Base-by-base conservation (phyloP, 2,888 invertebrate species). In the Eristalis pertinax region DNA sequence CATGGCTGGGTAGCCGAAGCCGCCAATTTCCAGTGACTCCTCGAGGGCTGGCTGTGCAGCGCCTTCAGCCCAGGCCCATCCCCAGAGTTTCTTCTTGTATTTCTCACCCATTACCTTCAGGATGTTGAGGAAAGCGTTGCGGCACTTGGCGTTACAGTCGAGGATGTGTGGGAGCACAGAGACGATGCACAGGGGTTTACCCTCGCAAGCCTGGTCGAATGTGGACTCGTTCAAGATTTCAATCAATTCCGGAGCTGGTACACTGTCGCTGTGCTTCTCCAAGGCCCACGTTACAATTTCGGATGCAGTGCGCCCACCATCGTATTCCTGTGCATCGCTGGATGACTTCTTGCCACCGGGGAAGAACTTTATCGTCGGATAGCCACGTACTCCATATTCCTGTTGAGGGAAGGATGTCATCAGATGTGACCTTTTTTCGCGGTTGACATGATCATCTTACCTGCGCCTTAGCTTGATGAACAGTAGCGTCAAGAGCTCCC, bases 1-100 rank as follows among this genome's bases (percentile, higher is more conserved):
- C 96, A 99, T 96, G 0, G 99, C 99, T 1, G 99, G 99, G 93
- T 99, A 99, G 11, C 99, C 99, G 93, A 99, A 99, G 7, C 96
- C 99, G 88, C 99, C 99, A 89, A 99, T 96, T 91, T 98, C 99
- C 43, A 99, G 93, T 0, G 98, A 95, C 88, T 96, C 96, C 92
- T 99, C 99, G 22, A 99, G 92, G 0, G 96, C 95, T 0, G 94
- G 92, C 92, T 99, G 99, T 1, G 96, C 95, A 11, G 96, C 97
- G 60, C 98, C 99, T 92, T 99, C 99, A 1, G 97, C 93, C 99
- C 99, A 99, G 13, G 97, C 94, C 99, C 99, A 99, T 95, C 98
- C 98, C 99, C 99, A 99, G 94, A 96, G 95, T 93, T 98, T 98
- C 93, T 96, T 96, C 94, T 99, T 99, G 94, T 96, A 99, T 92